Percentiles rank a stretch among this genome's conserved stretches.
Evolutionary conservation across 2,113 vertebrate genomes (phyloP).

Genomic region (Megaceryle torquata): DNA sequence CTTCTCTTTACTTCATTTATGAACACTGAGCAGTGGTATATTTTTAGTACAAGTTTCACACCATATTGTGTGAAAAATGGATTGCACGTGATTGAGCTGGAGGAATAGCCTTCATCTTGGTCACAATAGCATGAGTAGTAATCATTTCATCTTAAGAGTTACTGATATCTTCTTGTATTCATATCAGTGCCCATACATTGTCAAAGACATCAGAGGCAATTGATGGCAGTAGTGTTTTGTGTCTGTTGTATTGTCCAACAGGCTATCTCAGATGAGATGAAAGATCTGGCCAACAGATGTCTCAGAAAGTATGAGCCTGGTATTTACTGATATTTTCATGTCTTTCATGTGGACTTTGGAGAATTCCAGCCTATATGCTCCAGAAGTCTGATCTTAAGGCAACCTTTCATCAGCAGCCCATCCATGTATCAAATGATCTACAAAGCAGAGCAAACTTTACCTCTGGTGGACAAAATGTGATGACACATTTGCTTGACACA

Average conservation of each 20-base stretch:
- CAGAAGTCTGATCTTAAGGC: conserved; percentile 30
- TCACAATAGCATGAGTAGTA: neutral
- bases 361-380: conserved; percentile 42
- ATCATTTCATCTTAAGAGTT: neutral
- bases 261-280: neutral
- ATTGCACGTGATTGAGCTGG: neutral
- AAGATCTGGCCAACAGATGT: conserved; percentile 56
- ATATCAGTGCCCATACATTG: neutral
- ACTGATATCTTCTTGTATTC: neutral
- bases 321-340: conserved; percentile 28
- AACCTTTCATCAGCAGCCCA: conserved; percentile 28
- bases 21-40: neutral
- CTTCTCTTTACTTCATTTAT: neutral
- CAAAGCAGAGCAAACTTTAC: neutral
- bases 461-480: conserved; percentile 32
- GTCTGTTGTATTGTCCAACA: neutral
- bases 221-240: neutral
- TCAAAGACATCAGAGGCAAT: neutral
- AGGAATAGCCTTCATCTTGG: neutral
- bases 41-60: neutral
- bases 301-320: conserved; percentile 5
- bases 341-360: conserved; percentile 59
- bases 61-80: neutral
- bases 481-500: neutral
- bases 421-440: neutral